phyloP scores from a whole-genome alignment of 2,888 invertebrate species.

The Drosophila yooni region DNA sequence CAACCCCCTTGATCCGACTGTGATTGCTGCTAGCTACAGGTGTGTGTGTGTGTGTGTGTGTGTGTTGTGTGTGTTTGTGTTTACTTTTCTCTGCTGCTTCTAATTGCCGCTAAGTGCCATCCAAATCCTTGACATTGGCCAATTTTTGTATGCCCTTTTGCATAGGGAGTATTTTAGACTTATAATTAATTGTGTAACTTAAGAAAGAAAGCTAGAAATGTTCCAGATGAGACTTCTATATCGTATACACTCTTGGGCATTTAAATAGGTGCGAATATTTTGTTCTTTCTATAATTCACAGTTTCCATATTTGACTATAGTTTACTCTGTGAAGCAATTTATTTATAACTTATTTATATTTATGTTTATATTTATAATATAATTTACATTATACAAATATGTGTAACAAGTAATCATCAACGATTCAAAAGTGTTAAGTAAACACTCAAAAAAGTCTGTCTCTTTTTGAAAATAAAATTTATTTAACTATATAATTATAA shows the following conservation, averaged over 20 bases:
- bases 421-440: background rate
- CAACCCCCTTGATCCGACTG: background rate
- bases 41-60: conserved; percentile 41
- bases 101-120: conserved; percentile 81
- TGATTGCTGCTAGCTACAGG: conserved; percentile 68
- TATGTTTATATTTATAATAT: too few species aligned
- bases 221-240: background rate
- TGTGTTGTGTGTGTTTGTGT: conserved; percentile 4
- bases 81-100: conserved; percentile 31
- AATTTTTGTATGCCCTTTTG: conserved; percentile 16
- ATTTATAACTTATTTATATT: background rate
- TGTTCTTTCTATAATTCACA: background rate
- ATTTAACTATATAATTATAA: too few species aligned
- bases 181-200: background rate
- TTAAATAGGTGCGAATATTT: background rate
- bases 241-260: background rate
- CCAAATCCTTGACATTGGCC: conserved; percentile 54
- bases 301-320: background rate
- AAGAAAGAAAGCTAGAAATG: background rate
- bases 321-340: background rate
- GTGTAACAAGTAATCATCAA: too few species aligned
- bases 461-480: background rate
- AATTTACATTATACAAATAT: too few species aligned
- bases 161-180: background rate
- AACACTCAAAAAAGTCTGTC: background rate